Percentiles rank a stretch among this genome's conserved stretches.
Conservation (phyloP, 2,113 vertebrate species). For the Rhinoptilus africanus region DNA sequence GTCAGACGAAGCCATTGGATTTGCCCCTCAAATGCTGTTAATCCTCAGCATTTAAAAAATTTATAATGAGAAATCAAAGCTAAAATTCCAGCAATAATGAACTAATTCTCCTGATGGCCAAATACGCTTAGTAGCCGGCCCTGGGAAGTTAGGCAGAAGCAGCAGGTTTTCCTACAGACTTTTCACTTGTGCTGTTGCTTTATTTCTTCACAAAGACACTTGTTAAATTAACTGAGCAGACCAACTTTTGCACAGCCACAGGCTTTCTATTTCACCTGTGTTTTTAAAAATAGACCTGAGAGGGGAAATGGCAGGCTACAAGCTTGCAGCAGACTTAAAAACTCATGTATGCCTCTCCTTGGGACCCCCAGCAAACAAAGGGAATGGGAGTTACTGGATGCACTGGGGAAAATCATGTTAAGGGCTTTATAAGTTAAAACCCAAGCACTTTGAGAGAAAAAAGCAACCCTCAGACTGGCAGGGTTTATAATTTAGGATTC, state of each 20-base stretch:
- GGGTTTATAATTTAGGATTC: not conserved
- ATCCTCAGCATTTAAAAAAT: slow-evolving; percentile 7
- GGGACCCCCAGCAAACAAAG: not conserved
- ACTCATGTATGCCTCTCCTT: not conserved
- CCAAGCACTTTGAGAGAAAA: not conserved
- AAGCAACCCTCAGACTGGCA: not conserved
- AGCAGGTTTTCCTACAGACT: not conserved
- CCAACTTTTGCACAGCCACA: not conserved
- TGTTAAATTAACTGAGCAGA: not conserved
- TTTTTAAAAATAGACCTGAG: not conserved
- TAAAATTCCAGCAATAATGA: slow-evolving; percentile 9
- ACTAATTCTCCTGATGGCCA: not conserved
- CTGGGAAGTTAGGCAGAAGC: not conserved
- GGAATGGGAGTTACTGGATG: not conserved
- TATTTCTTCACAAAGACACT: not conserved
- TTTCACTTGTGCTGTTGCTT: not conserved
- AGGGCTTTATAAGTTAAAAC: not conserved
- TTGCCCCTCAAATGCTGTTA: not conserved
- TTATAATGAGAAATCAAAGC: slow-evolving; percentile 18
- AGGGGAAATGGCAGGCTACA: not conserved
- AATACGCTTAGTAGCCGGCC: not conserved
- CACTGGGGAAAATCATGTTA: not conserved
- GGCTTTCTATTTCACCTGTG: not conserved
- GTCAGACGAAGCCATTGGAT: not conserved
- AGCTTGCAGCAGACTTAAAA: not conserved